Evolutionary conservation across 2,113 vertebrate genomes (phyloP).

Genomic region (Vimba vimba): DNA sequence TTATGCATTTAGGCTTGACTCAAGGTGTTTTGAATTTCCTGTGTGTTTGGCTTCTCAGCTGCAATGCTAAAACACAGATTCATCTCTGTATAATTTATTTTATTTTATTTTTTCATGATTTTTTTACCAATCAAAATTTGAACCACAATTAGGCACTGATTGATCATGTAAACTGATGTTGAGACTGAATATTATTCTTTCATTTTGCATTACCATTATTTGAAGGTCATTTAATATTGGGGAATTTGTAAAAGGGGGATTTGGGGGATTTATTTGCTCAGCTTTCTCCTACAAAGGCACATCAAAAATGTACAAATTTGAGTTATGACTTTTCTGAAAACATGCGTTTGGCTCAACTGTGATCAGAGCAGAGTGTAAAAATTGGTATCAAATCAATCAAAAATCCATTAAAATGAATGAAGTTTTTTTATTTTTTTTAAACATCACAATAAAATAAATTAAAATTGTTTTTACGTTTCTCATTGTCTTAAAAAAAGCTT

Average conservation of each 20-base stretch:
- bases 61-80: conserved; percentile 44
- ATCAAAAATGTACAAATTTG: background rate
- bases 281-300: background rate
- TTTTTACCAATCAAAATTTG: background rate
- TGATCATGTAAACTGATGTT: background rate
- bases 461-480: no score
- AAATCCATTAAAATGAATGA: background rate
- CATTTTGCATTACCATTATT: background rate
- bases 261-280: no score
- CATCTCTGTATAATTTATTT: background rate
- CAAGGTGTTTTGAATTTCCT: conserved; percentile 51
- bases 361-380: background rate
- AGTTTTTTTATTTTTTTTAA: no score
- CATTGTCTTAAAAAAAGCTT: no score
- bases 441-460: no score
- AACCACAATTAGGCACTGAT: background rate
- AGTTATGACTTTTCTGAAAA: background rate
- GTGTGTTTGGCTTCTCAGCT: conserved; percentile 54
- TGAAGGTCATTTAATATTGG: background rate
- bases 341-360: background rate
- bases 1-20: conserved; percentile 53
- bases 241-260: background rate
- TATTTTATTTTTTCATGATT: no score
- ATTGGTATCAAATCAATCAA: background rate
- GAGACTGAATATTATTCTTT: background rate